Percentiles rank a stretch among this genome's conserved stretches.
phyloP scores from a whole-genome alignment of 2,113 vertebrate genomes.

The Embiotoca jacksoni region DNA sequence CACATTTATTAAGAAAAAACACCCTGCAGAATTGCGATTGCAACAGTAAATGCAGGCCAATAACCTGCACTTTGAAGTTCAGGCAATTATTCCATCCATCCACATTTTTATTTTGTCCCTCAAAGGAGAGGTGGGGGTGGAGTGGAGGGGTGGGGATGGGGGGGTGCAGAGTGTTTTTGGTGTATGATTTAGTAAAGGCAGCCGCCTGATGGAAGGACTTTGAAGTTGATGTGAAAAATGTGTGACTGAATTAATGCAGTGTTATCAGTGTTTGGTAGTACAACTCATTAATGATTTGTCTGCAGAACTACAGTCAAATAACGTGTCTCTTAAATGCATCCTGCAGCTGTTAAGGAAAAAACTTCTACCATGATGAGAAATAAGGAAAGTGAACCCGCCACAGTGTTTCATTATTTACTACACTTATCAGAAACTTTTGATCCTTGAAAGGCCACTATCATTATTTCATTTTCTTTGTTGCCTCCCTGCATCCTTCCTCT shows the following conservation, averaged over 20 bases:
- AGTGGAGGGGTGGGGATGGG: conserved; percentile 17
- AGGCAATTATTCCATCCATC: conserved; percentile 74
- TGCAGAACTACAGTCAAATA: conserved; percentile 29
- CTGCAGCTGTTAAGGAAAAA: conserved; percentile 27
- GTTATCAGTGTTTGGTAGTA: conserved; percentile 37
- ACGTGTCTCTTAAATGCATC: conserved; percentile 8
- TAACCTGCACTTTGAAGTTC: conserved; percentile 78
- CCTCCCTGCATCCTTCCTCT: conserved; percentile 59
- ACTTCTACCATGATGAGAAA: not conserved
- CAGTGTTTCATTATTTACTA: conserved; percentile 40
- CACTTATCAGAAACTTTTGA: conserved; percentile 55
- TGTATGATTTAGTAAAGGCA: conserved; percentile 63
- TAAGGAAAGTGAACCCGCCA: conserved; percentile 34
- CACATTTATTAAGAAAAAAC: conserved; percentile 59
- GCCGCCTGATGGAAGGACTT: conserved; percentile 62
- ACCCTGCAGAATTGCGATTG: conserved; percentile 42
- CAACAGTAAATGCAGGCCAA: conserved; percentile 69
- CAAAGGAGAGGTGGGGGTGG: conserved; percentile 37
- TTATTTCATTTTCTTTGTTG: conserved; percentile 58
- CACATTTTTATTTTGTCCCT: conserved; percentile 70
- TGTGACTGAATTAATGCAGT: conserved; percentile 49
- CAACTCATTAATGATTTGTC: conserved; percentile 27
- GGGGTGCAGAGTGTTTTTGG: conserved; percentile 26
- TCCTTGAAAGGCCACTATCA: conserved; percentile 52
- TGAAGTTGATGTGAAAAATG: conserved; percentile 74